These are phyloP conservation scores for Melanocharis versteri DNA, from an alignment of 2,113 vertebrate species.

Conservation along the genomic window DNA sequence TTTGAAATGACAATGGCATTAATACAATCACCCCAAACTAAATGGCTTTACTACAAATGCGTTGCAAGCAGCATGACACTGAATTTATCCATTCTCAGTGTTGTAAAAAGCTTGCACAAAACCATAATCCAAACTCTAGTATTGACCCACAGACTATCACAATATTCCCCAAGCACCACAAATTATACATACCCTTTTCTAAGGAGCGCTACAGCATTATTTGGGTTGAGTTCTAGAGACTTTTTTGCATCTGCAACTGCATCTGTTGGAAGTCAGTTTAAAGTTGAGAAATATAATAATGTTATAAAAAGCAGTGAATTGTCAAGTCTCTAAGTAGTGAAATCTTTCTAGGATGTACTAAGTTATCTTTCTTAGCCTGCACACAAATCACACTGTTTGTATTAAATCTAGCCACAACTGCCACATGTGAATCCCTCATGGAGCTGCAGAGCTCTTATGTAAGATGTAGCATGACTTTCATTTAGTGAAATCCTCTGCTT, in stretches of 20 bases:
- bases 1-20: not conserved
- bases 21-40: not conserved
- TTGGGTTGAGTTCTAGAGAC: slow-evolving; percentile 84
- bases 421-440: not conserved
- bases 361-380: not conserved
- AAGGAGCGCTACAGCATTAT: slow-evolving; percentile 81
- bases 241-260: slow-evolving; percentile 87
- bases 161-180: not conserved
- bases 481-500: not conserved
- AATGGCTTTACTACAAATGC: not conserved
- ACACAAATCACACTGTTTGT: not conserved
- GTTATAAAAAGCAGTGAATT: not conserved
- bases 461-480: not conserved
- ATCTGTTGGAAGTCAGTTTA: slow-evolving; percentile 71
- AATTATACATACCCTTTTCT: slow-evolving; percentile 83
- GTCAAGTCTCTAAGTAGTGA: not conserved
- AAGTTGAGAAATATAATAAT: not conserved
- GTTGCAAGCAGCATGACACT: not conserved
- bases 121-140: not conserved
- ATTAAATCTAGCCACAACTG: not conserved
- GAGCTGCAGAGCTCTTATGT: not conserved
- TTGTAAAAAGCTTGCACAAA: not conserved
- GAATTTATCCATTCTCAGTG: not conserved
- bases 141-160: not conserved
- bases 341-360: not conserved